A percentile compares a stretch with the other conserved stretches of the same genome.
These are phyloP conservation scores for Drosophila aff. DNA, from an alignment of 1,140 invertebrate species.

Conservation along the genomic window DNA sequence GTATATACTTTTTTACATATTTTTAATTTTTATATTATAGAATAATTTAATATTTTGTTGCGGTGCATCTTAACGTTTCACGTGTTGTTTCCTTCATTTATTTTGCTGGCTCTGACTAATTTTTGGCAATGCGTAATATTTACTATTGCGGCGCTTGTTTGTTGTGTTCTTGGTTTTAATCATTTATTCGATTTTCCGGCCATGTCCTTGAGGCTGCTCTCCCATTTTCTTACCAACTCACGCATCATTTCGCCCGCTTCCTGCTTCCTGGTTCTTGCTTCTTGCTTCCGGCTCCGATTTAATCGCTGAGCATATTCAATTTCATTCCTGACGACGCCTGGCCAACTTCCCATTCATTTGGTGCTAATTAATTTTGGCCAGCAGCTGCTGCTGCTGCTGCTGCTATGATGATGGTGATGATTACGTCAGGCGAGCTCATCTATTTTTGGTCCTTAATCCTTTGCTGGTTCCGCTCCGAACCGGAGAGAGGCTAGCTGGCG, in stretches of 20 bases:
- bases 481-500: slow-evolving; percentile 9
- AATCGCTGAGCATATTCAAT: slow-evolving; percentile 52
- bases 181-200: slow-evolving; percentile 22
- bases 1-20: not conserved
- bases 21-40: not conserved
- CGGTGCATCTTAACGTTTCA: slow-evolving; percentile 19
- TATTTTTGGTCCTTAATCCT: slow-evolving; percentile 61
- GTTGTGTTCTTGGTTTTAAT: slow-evolving; percentile 38
- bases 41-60: not conserved
- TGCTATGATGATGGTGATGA: slow-evolving; percentile 18
- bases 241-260: slow-evolving; percentile 3
- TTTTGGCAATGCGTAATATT: slow-evolving; percentile 36
- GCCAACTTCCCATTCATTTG: slow-evolving; percentile 47
- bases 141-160: slow-evolving; percentile 28
- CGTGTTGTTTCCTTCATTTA: slow-evolving; percentile 2
- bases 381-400: slow-evolving; percentile 12
- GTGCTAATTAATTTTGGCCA: slow-evolving; percentile 55
- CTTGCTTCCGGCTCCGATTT: slow-evolving; percentile 40
- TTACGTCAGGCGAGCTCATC: slow-evolving; percentile 54
- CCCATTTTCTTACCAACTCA: slow-evolving; percentile 2
- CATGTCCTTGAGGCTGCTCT: slow-evolving; percentile 5
- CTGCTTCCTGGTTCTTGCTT: not conserved
- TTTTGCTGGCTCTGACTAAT: slow-evolving; percentile 36
- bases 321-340: slow-evolving; percentile 40
- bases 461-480: slow-evolving; percentile 24